A percentile compares a stretch with the other conserved stretches of the same genome.
Conservation (phyloP, 2,888 invertebrate genomes). For the Oligia fasciuncula region DNA sequence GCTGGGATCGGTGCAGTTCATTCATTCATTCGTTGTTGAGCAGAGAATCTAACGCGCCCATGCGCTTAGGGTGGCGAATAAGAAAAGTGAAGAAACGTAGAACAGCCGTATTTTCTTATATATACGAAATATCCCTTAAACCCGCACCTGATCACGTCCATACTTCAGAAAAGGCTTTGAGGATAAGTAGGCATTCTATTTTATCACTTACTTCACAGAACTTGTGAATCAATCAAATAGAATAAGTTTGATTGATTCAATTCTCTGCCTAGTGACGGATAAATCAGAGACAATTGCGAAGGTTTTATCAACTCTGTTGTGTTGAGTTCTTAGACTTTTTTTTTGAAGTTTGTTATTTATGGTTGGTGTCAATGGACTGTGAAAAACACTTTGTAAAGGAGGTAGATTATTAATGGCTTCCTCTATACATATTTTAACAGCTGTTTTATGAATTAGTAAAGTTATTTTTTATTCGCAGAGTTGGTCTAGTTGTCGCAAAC, state of each 20-base stretch:
- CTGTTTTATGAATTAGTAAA: too few relatives aligned
- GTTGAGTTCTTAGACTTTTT: neutral
- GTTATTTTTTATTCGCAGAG: too few relatives aligned
- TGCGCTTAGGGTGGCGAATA: too few relatives aligned
- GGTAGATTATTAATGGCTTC: too few relatives aligned
- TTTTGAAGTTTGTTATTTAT: neutral
- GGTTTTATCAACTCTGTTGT: neutral
- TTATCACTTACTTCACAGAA: neutral
- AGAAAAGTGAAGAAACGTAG: too few relatives aligned
- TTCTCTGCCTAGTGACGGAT: neutral
- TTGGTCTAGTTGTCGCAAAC: too few relatives aligned
- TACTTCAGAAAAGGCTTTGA: neutral
- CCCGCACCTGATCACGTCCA: neutral
- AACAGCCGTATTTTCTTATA: neutral
- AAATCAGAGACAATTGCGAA: neutral
- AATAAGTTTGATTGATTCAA: constrained; percentile 15
- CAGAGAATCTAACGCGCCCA: too few relatives aligned
- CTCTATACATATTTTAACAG: too few relatives aligned
- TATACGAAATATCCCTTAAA: neutral
- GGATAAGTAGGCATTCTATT: constrained; percentile 1
- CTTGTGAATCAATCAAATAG: constrained; percentile 9
- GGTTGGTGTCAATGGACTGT: too few relatives aligned
- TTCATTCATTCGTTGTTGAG: too few relatives aligned
- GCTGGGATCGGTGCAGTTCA: too few relatives aligned
- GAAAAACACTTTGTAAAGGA: too few relatives aligned